Conservation (phyloP, 2,797 vertebrate genomes). For the Cynopterus sphinx region DNA sequence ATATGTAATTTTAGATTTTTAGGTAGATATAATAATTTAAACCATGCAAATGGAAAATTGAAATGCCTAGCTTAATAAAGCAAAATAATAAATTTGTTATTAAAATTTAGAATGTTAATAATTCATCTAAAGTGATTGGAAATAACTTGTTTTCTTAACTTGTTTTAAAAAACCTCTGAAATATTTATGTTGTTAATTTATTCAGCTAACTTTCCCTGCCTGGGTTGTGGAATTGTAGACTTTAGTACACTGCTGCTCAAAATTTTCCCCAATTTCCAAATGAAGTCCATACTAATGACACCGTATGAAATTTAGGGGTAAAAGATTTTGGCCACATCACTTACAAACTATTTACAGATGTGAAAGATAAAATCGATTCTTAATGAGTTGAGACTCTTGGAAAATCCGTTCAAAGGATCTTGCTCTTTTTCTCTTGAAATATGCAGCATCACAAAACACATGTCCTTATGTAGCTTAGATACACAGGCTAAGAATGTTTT, state of each 20-base stretch:
- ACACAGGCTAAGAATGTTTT: background rate
- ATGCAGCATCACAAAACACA: background rate
- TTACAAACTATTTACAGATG: constrained; percentile 1
- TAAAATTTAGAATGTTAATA: constrained; percentile 20
- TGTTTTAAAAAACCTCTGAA: constrained; percentile 3
- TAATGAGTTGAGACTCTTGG: constrained; percentile 22
- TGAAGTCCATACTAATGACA: background rate
- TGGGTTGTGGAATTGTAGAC: background rate
- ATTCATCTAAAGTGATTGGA: background rate
- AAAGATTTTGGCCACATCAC: background rate
- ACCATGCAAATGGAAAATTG: background rate
- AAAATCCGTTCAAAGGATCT: constrained; percentile 3
- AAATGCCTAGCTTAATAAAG: background rate
- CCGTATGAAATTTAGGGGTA: background rate
- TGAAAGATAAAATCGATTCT: constrained; percentile 15
- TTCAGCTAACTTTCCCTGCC: background rate
- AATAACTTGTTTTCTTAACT: constrained; percentile 15
- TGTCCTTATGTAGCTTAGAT: background rate
- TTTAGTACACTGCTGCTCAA: background rate
- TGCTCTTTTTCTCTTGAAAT: constrained; percentile 27
- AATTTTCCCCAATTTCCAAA: background rate
- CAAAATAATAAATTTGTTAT: background rate
- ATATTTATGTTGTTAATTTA: constrained; percentile 18
- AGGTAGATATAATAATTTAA: background rate
- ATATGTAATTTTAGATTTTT: constrained; percentile 1